These are phyloP conservation scores for Enteromius trimaculatus DNA, from an alignment of 2,797 vertebrate species.

Conservation along the genomic window DNA sequence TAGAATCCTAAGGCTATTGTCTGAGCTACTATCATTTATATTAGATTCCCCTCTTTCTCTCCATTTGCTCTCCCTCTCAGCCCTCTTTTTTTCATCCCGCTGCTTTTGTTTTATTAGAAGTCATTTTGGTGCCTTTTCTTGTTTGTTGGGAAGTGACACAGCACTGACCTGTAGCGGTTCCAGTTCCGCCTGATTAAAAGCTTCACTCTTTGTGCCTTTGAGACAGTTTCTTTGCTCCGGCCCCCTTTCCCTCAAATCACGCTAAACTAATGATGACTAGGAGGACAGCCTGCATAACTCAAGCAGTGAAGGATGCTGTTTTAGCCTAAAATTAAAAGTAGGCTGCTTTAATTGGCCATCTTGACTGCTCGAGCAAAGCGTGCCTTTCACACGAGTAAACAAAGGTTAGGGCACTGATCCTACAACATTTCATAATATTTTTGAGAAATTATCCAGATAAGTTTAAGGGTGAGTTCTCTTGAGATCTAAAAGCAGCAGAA, in stretches of 20 bases:
- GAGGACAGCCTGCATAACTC: slow-evolving; percentile 58
- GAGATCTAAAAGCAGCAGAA: slow-evolving; percentile 72
- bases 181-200: slow-evolving; percentile 65
- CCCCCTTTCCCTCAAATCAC: slow-evolving; percentile 42
- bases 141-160: slow-evolving; percentile 65
- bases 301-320: slow-evolving; percentile 48
- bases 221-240: slow-evolving; percentile 60
- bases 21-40: slow-evolving; percentile 76
- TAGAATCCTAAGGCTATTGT: slow-evolving; percentile 75
- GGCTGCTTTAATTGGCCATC: slow-evolving; percentile 76
- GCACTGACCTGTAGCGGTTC: slow-evolving; percentile 62
- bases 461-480: slow-evolving; percentile 66
- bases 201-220: slow-evolving; percentile 62
- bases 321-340: slow-evolving; percentile 64
- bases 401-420: slow-evolving; percentile 75
- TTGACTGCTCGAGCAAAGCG: slow-evolving; percentile 73
- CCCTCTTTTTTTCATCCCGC: slow-evolving; percentile 49
- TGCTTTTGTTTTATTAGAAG: slow-evolving; percentile 69
- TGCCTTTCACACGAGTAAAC: slow-evolving; percentile 74
- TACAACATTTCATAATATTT: slow-evolving; percentile 71
- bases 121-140: slow-evolving; percentile 56
- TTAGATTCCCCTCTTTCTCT: slow-evolving; percentile 66
- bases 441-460: slow-evolving; percentile 77
- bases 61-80: not conserved
- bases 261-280: slow-evolving; percentile 70